Percentiles rank a stretch among this genome's conserved stretches.
These are phyloP conservation scores for Trogon melanurus DNA, from an alignment of 2,113 vertebrate genomes.

Conservation along the genomic window DNA sequence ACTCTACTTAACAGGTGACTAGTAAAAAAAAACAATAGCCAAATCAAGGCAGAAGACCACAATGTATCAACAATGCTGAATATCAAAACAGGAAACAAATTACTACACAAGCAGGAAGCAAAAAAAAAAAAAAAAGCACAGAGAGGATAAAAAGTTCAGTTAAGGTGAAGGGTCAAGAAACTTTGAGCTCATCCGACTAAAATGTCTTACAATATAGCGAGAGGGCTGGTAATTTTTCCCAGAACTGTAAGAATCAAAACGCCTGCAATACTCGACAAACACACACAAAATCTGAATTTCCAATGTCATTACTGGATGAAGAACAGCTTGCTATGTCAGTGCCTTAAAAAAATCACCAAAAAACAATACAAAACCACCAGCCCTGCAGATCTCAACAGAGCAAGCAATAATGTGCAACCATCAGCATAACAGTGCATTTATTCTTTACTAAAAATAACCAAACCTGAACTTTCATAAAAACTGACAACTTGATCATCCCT, in stretches of 20 bases:
- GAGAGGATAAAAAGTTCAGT: neutral
- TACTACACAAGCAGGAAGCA: neutral
- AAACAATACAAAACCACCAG: neutral
- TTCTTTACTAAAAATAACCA: conserved; percentile 11
- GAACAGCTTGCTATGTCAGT: neutral
- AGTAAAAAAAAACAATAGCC: neutral
- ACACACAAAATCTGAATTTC: neutral
- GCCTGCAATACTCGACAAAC: neutral
- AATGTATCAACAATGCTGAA: neutral
- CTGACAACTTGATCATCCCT: neutral
- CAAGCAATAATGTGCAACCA: neutral
- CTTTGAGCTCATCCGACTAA: neutral
- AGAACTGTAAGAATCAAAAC: neutral
- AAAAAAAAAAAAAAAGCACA: neutral
- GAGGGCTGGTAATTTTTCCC: neutral
- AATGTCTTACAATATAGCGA: neutral
- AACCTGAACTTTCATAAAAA: neutral
- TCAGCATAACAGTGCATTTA: neutral
- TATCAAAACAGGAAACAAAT: conserved; percentile 1
- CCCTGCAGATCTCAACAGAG: neutral
- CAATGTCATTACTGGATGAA: neutral
- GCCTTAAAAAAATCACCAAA: neutral
- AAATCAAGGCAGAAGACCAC: neutral
- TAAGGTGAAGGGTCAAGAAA: neutral
- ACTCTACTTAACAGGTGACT: neutral